Conservation (phyloP, 2,113 vertebrate genomes). For the Ondatra zibethicus region DNA sequence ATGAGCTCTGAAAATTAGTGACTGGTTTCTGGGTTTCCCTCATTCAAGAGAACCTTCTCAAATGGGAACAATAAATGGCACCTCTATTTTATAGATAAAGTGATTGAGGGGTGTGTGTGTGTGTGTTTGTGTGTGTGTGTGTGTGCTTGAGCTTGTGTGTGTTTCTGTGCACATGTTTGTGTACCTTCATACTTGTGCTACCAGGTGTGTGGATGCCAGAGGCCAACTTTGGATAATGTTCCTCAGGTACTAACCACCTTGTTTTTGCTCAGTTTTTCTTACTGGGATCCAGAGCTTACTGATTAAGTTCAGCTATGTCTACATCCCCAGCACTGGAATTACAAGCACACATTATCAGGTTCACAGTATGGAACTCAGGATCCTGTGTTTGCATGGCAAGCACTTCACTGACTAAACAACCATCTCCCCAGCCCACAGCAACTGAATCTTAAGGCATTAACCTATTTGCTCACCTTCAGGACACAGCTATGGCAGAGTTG, state of each 20-base stretch:
- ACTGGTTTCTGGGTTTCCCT: not conserved
- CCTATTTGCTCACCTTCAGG: not conserved
- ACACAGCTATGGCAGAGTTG: not conserved
- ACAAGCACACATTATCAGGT: not conserved
- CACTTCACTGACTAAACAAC: not conserved
- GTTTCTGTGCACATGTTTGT: not conserved
- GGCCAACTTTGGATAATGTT: not conserved
- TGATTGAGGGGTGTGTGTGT: not conserved
- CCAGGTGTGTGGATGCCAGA: not conserved
- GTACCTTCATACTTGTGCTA: not conserved
- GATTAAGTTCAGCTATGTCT: not conserved
- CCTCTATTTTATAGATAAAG: not conserved
- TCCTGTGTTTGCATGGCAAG: not conserved
- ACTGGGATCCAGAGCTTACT: not conserved
- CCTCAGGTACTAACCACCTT: not conserved
- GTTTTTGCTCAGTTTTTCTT: not conserved
- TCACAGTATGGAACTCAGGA: not conserved
- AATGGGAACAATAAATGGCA: not conserved
- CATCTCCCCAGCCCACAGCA: not conserved
- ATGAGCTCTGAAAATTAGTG: not conserved
- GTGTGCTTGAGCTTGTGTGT: not conserved
- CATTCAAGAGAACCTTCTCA: not conserved
- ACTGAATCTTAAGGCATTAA: not conserved
- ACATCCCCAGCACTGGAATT: not conserved
- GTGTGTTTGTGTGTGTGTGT: not conserved